Percentiles rank a stretch among this genome's conserved stretches.
Conservation (phyloP, 2,113 vertebrate species). For the Antechinus flavipes region DNA sequence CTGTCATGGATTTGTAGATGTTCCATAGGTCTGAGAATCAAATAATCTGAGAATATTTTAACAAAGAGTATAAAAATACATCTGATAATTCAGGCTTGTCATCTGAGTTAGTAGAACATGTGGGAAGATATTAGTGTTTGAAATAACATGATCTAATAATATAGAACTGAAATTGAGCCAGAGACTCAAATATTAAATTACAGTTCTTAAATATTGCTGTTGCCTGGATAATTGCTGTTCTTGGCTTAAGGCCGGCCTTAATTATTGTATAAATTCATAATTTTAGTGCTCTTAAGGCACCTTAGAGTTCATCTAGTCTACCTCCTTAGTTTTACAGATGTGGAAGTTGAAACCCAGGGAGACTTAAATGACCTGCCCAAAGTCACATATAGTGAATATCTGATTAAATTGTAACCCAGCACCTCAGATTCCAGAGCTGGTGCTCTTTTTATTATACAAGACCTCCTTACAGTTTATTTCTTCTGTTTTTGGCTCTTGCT, state of each 20-base stretch:
- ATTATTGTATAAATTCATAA: background rate
- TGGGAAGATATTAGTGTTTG: background rate
- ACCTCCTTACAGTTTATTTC: background rate
- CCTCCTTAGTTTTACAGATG: background rate
- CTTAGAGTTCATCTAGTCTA: background rate
- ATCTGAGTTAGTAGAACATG: slow-evolving; percentile 8
- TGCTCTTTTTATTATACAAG: background rate
- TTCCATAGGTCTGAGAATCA: slow-evolving; percentile 35
- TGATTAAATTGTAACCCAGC: background rate
- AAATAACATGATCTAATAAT: slow-evolving; percentile 2
- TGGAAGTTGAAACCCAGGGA: background rate
- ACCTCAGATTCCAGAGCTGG: background rate
- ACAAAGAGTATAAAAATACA: background rate
- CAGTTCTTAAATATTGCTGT: background rate
- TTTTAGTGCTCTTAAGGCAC: background rate
- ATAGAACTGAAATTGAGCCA: background rate
- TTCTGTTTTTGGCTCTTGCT: background rate
- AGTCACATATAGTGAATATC: background rate
- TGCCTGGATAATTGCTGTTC: slow-evolving; percentile 6
- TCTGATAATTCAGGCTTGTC: background rate
- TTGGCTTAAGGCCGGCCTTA: background rate
- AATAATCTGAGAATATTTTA: background rate
- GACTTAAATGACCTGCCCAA: background rate
- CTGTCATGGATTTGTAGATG: background rate
- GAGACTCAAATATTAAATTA: background rate